Evolutionary conservation across 2,888 invertebrate species (phyloP).

Genomic region (Callimorpha dominula): DNA sequence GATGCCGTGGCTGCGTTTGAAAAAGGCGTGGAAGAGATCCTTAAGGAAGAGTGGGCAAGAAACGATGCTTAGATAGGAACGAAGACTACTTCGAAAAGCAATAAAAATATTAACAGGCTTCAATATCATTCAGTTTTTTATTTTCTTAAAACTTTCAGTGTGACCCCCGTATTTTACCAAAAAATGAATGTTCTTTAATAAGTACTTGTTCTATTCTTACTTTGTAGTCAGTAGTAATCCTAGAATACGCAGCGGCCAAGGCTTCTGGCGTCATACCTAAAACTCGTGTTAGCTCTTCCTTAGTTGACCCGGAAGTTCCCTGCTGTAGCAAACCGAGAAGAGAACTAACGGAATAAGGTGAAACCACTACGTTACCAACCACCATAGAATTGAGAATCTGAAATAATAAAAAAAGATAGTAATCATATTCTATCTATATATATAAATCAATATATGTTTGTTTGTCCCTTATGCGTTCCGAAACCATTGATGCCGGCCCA

Average conservation of each 20-base stretch:
- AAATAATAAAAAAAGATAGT: conserved; percentile 11
- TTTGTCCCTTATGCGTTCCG: too few relatives aligned
- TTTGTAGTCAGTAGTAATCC: conserved; percentile 58
- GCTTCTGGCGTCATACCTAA: conserved; percentile 63
- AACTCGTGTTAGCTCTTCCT: conserved; percentile 66
- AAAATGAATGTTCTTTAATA: background rate
- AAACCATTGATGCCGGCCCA: background rate
- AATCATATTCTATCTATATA: background rate
- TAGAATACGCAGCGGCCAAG: conserved; percentile 60
- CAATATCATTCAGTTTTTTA: too few relatives aligned
- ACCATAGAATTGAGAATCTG: conserved; percentile 54
- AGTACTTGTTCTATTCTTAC: conserved; percentile 49
- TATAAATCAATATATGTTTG: too few relatives aligned
- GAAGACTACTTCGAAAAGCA: too few relatives aligned
- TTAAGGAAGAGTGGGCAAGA: too few relatives aligned
- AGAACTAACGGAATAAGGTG: conserved; percentile 80
- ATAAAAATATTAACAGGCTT: too few relatives aligned
- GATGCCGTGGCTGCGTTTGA: too few relatives aligned
- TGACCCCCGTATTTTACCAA: background rate
- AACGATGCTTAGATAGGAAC: too few relatives aligned
- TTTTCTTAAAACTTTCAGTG: too few relatives aligned
- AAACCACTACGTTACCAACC: conserved; percentile 74
- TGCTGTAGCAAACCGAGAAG: conserved; percentile 80
- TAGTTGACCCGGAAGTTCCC: conserved; percentile 71
- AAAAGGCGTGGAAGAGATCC: too few relatives aligned